Percentiles rank a stretch among this genome's conserved stretches.
These are phyloP conservation scores for Erannis defoliaria DNA, from an alignment of 2,888 invertebrate genomes.

Conservation along the genomic window DNA sequence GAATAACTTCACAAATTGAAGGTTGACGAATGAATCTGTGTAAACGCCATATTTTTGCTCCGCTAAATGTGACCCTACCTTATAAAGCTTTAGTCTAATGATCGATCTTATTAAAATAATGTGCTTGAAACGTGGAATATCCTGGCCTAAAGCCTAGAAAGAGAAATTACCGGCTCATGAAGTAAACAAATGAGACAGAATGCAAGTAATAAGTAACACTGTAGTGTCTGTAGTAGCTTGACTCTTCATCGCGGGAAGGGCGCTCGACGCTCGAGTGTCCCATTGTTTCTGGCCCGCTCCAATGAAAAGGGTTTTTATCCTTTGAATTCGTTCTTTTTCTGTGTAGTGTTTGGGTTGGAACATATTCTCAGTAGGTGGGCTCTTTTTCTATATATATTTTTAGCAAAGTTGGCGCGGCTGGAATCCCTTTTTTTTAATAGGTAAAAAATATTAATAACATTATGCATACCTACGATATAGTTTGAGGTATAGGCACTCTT, in stretches of 20 bases:
- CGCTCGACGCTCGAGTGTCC: slow-evolving; percentile 30
- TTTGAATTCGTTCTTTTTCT: slow-evolving; percentile 18
- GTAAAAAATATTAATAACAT: no score
- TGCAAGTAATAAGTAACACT: slow-evolving; percentile 18
- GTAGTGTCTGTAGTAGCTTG: slow-evolving; percentile 16
- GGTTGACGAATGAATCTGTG: no score
- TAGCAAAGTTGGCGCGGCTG: no score
- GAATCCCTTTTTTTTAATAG: no score
- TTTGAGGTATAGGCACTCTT: no score
- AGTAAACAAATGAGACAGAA: slow-evolving; percentile 23
- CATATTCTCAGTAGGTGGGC: neutral
- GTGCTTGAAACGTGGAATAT: neutral
- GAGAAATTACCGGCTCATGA: slow-evolving; percentile 10
- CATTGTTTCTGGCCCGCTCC: slow-evolving; percentile 39
- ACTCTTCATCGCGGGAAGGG: slow-evolving; percentile 31
- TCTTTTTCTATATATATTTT: no score
- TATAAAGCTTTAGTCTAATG: no score
- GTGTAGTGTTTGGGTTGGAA: neutral
- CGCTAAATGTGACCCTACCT: no score
- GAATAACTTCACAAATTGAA: no score
- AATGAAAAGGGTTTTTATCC: slow-evolving; percentile 32
- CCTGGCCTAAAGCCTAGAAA: neutral
- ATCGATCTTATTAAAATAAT: no score
- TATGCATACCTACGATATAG: no score
- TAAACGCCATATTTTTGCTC: no score